These are phyloP conservation scores for Aricia artaxerxes DNA, from an alignment of 2,888 invertebrate genomes.

Conservation along the genomic window DNA sequence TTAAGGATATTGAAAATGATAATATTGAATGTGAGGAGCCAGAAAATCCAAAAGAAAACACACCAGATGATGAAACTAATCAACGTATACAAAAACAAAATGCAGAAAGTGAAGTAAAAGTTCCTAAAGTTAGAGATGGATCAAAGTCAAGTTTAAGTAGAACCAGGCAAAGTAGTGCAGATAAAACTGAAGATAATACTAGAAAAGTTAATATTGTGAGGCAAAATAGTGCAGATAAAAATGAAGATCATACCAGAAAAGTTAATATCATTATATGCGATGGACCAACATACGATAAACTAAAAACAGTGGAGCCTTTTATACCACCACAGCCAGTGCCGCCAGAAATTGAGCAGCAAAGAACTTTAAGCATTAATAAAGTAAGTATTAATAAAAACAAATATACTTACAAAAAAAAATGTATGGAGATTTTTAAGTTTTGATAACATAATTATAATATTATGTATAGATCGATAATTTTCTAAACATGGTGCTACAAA, in stretches of 20 bases:
- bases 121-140: constrained; percentile 11
- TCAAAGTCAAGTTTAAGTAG: constrained; percentile 26
- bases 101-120: constrained; percentile 32
- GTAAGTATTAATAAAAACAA: constrained; percentile 63
- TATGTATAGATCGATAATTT: not conserved
- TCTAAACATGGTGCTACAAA: not conserved
- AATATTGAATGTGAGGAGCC: constrained; percentile 33
- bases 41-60: constrained; percentile 42
- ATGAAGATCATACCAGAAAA: constrained; percentile 58
- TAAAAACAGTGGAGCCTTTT: constrained; percentile 65
- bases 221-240: constrained; percentile 49
- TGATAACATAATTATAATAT: not conserved
- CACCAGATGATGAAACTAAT: constrained; percentile 51
- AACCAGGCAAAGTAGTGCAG: constrained; percentile 44
- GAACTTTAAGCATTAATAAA: constrained; percentile 90
- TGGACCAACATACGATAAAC: constrained; percentile 57
- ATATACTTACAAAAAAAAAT: not conserved
- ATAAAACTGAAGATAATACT: constrained; percentile 55
- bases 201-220: constrained; percentile 65
- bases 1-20: constrained; percentile 37
- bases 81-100: constrained; percentile 31
- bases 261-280: constrained; percentile 70
- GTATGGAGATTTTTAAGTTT: not conserved
- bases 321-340: constrained; percentile 87
- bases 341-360: constrained; percentile 91